phyloP scores from a whole-genome alignment of 2,888 invertebrate genomes.

The Dermolepida albohirtum region DNA sequence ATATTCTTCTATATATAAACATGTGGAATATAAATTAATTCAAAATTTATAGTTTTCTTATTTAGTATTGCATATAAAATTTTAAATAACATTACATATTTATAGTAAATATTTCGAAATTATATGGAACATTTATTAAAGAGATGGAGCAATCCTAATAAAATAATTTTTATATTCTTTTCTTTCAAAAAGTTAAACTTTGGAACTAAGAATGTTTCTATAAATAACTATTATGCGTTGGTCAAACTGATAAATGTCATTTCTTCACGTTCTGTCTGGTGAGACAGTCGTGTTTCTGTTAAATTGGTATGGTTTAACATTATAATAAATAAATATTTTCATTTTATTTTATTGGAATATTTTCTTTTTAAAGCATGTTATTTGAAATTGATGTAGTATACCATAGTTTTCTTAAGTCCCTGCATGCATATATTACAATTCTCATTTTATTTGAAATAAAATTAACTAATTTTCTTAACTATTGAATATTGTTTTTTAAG shows the following conservation, averaged over 20 bases:
- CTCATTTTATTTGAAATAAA: conserved; percentile 1
- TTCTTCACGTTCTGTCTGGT: conserved; percentile 39
- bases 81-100: too few relatives aligned
- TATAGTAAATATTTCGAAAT: too few relatives aligned
- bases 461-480: neutral
- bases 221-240: too few relatives aligned
- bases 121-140: too few relatives aligned
- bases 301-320: conserved; percentile 35
- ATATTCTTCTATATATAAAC: too few relatives aligned
- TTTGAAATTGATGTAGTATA: conserved; percentile 10
- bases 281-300: conserved; percentile 41
- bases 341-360: neutral
- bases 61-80: too few relatives aligned
- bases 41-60: too few relatives aligned
- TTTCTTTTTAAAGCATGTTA: conserved; percentile 22
- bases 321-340: conserved; percentile 12
- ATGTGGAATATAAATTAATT: too few relatives aligned
- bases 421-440: conserved; percentile 8
- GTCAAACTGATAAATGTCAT: conserved; percentile 2
- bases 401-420: conserved; percentile 17
- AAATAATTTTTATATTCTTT: too few relatives aligned
- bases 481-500: conserved; percentile 49
- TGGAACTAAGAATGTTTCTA: too few relatives aligned
- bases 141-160: too few relatives aligned
- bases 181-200: too few relatives aligned